phyloP scores from a whole-genome alignment of 2,797 vertebrate species.

The Jordanella pulchra region DNA sequence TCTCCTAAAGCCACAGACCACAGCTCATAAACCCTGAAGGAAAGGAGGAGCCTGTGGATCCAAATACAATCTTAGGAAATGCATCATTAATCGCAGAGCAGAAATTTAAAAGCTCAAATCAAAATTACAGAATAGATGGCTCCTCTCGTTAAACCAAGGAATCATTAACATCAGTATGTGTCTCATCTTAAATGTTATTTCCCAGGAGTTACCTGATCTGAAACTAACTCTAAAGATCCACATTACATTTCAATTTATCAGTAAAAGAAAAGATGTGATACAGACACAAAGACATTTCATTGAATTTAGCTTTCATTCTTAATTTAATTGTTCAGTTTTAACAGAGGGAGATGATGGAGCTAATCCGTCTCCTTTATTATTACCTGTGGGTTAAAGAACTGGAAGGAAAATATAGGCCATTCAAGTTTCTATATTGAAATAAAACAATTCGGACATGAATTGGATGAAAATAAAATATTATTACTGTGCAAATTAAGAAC shows the following conservation, averaged over 20 bases:
- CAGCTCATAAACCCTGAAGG: slow-evolving; percentile 53
- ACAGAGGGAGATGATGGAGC: neutral
- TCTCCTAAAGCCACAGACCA: slow-evolving; percentile 35
- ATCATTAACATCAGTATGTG: neutral
- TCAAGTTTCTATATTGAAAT: neutral
- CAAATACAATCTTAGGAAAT: slow-evolving; percentile 19
- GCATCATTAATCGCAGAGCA: neutral
- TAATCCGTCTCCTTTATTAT: neutral
- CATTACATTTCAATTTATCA: neutral
- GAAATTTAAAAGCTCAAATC: slow-evolving; percentile 9
- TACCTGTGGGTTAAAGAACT: neutral
- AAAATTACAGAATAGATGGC: neutral
- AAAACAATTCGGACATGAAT: neutral
- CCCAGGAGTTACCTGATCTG: neutral
- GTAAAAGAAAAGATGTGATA: neutral
- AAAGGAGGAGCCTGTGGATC: slow-evolving; percentile 15
- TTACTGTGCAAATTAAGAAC: no score
- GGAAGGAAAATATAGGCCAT: neutral
- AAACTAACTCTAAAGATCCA: neutral
- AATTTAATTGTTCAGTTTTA: neutral
- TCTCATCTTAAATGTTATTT: neutral
- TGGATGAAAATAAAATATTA: neutral
- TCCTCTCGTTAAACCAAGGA: neutral
- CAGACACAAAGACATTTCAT: neutral
- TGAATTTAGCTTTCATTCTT: neutral